Conservation (phyloP, 2,888 invertebrate species). For the Tenthredo livida region DNA sequence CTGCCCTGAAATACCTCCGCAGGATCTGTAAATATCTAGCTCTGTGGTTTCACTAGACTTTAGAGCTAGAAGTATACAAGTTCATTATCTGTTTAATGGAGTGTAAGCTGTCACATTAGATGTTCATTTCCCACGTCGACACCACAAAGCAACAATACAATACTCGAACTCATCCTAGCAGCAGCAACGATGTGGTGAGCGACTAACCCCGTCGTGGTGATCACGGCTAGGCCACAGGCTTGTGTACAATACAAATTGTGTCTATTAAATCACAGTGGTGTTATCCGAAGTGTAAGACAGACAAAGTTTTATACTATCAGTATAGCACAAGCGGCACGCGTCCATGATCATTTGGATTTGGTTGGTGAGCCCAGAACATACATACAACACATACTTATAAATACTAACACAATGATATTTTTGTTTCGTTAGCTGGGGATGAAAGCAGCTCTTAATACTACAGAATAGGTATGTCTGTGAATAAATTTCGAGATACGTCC, state of each 20-base stretch:
- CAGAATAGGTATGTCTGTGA: constrained; percentile 33
- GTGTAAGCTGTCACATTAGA: constrained; percentile 65
- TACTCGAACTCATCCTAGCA: constrained; percentile 35
- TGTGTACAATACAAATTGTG: constrained; percentile 15
- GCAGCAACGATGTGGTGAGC: not conserved
- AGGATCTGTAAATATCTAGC: not conserved
- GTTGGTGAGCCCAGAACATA: too few relatives aligned
- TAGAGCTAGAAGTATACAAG: constrained; percentile 4
- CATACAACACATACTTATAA: not conserved
- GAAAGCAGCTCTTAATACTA: not conserved
- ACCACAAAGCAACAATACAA: constrained; percentile 33
- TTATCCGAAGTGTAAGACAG: constrained; percentile 24
- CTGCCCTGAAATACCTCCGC: not conserved
- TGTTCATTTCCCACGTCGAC: constrained; percentile 76
- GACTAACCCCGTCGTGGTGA: constrained; percentile 19
- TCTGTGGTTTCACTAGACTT: not conserved
- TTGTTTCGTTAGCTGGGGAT: not conserved
- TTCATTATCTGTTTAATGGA: constrained; percentile 71
- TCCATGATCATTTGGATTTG: not conserved
- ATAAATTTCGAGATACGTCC: constrained; percentile 32
- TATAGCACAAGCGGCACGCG: not conserved
- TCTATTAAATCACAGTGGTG: constrained; percentile 25
- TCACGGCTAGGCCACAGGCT: not conserved
- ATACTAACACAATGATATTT: constrained; percentile 4
- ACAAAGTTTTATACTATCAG: not conserved